Base-by-base conservation (phyloP, 1,140 invertebrate species). In the Drosophila auraria region DNA sequence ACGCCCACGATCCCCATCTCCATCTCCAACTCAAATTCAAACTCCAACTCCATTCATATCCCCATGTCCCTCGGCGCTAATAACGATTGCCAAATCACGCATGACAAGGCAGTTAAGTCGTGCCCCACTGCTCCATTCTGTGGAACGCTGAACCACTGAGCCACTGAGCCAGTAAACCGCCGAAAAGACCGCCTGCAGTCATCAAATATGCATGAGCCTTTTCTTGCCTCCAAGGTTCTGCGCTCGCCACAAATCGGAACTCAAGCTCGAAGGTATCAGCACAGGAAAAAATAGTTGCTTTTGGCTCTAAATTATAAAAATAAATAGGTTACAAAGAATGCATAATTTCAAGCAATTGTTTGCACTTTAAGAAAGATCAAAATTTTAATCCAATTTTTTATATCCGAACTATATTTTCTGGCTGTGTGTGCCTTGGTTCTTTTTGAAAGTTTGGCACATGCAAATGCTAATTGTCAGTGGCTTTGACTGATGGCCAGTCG, bases 381-480 rank as follows among this genome's bases (percentile, higher is more conserved):
- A 20, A 20, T 20, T 20, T 20, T 20, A 20, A 20, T 20, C 0
- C 0, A 20, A 20, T 20, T 20, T 0, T 20, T 20, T 20, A 20
- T 20, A 20, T 20, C 20, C 20, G 17, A 20, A 62, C 17, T 17
- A 27, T 17, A 20, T 53, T 73, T 17, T 72, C 20, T 56, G 54
- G 5, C 40, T 30, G 65, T 69, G 68, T 71, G 68, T 69, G 64
- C n/a, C 64, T 36, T 17, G 54, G 50, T 71, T 71, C 68, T 72
- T 73, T 83, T 83, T 83, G 81, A 83, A 83, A 83, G 81, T 83
- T 75, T 61, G 71, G 69, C 63, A 74, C 80, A 83, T 79, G 80
- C 80, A 83, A 83, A 83, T 83, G 81, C 76, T 83, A 83, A 83
- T 83, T 83, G 71, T 74, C 71, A 27, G 74, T 30, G 54, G 81